Evolutionary conservation across 2,113 vertebrate genomes (phyloP).

Genomic region (Chascanopsetta lugubris): DNA sequence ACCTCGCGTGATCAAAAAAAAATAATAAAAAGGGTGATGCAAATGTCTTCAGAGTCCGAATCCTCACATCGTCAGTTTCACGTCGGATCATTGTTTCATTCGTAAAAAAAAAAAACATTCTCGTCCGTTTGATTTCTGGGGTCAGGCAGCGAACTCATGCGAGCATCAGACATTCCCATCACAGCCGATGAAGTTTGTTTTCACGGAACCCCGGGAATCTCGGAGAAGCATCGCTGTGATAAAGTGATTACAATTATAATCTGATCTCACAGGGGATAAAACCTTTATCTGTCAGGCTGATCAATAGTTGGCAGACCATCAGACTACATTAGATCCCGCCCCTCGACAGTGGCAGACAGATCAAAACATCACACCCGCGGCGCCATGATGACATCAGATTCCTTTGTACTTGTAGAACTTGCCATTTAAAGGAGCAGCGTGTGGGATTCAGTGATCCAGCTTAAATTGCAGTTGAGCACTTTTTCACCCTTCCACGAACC

Average conservation of each 20-base stretch:
- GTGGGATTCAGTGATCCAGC: too few species aligned
- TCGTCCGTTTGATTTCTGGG: slow-evolving; percentile 5
- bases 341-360: slow-evolving; percentile 9
- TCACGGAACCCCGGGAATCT: not conserved
- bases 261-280: not conserved
- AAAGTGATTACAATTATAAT: not conserved
- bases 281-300: slow-evolving; percentile 27
- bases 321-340: slow-evolving; percentile 19
- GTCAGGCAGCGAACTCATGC: slow-evolving; percentile 32
- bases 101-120: not conserved
- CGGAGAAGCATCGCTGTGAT: not conserved
- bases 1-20: too few species aligned
- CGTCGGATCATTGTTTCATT: slow-evolving; percentile 3
- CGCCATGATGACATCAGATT: not conserved
- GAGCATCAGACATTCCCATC: slow-evolving; percentile 20
- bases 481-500: too few species aligned
- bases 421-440: too few species aligned
- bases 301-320: slow-evolving; percentile 44
- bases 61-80: too few species aligned
- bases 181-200: slow-evolving; percentile 6
- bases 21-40: too few species aligned
- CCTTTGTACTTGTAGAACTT: not conserved
- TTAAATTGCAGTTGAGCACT: too few species aligned
- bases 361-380: not conserved
- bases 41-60: too few species aligned